Evolutionary conservation across 1,140 invertebrate species (phyloP).

Genomic region (Eumeta japonica): DNA sequence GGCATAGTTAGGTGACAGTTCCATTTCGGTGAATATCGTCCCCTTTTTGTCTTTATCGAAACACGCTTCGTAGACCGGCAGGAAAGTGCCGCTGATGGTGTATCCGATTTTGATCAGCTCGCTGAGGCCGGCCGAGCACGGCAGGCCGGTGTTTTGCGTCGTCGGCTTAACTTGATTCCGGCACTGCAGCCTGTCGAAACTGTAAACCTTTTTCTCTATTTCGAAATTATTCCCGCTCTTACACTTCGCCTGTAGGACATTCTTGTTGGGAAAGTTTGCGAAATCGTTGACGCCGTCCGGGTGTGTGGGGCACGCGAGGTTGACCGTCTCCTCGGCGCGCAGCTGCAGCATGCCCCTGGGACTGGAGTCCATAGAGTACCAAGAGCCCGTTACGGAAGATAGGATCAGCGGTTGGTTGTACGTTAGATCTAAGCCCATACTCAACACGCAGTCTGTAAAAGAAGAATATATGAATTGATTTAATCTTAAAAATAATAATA

Average conservation of each 20-base stretch:
- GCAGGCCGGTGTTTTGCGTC: slow-evolving; percentile 9
- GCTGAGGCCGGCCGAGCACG: slow-evolving; percentile 13
- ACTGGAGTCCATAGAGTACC: slow-evolving; percentile 9
- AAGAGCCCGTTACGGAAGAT: slow-evolving; percentile 7
- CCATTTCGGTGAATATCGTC: slow-evolving; percentile 26
- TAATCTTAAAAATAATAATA: too few relatives aligned
- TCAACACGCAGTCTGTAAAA: slow-evolving; percentile 14
- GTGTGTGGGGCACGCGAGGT: slow-evolving; percentile 10
- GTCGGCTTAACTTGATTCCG: slow-evolving; percentile 12
- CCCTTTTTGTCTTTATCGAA: slow-evolving; percentile 21
- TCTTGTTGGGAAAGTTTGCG: slow-evolving; percentile 4
- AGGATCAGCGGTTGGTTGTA: slow-evolving; percentile 15
- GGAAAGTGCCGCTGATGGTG: slow-evolving; percentile 14
- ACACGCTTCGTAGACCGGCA: slow-evolving; percentile 32
- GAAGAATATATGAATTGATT: too few relatives aligned
- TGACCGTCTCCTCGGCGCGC: slow-evolving; percentile 11
- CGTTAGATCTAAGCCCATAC: slow-evolving; percentile 12
- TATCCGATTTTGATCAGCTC: slow-evolving; percentile 27
- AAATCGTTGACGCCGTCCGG: slow-evolving; percentile 8
- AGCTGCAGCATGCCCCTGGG: slow-evolving; percentile 10
- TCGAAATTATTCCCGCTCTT: slow-evolving; percentile 20
- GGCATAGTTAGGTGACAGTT: slow-evolving; percentile 13
- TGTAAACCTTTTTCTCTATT: slow-evolving; percentile 14
- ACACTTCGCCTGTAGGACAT: slow-evolving; percentile 20
- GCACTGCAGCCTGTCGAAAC: slow-evolving; percentile 27